A percentile compares a stretch with the other conserved stretches of the same genome.
These are phyloP conservation scores for Hypotaenidia okinawae DNA, from an alignment of 2,797 vertebrate genomes.

Conservation along the genomic window DNA sequence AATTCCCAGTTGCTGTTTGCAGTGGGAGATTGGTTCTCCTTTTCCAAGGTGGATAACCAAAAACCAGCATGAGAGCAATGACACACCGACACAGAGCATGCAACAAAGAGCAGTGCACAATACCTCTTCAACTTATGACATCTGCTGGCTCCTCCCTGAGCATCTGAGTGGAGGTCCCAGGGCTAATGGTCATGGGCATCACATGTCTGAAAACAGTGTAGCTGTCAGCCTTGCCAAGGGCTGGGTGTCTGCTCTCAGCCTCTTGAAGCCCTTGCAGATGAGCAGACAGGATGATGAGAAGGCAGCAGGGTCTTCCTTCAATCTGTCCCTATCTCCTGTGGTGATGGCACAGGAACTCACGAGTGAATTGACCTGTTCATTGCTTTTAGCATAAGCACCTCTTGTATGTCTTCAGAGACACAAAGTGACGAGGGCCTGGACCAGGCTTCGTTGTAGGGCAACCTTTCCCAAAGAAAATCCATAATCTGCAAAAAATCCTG, in stretches of 20 bases:
- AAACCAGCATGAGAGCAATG: neutral
- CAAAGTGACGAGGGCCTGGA: neutral
- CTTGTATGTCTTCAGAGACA: neutral
- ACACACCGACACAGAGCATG: rapidly evolving
- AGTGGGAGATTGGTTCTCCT: neutral
- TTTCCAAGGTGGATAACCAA: neutral
- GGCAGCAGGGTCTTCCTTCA: neutral
- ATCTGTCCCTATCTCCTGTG: neutral
- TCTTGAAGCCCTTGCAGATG: neutral
- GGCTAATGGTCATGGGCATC: neutral
- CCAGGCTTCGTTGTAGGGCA: neutral
- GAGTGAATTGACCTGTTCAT: neutral
- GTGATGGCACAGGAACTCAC: neutral
- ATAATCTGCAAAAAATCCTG: neutral
- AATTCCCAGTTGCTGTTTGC: neutral
- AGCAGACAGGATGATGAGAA: neutral
- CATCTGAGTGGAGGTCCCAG: neutral
- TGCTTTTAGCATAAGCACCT: neutral
- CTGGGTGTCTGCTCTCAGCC: neutral
- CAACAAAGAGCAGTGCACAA: neutral
- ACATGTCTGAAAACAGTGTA: neutral
- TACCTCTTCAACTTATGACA: neutral
- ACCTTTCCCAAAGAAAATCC: neutral
- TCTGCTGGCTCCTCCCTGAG: neutral
- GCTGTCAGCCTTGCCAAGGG: neutral